Evolutionary conservation across 2,888 invertebrate genomes (phyloP).

Genomic region (Tridacna gigas): DNA sequence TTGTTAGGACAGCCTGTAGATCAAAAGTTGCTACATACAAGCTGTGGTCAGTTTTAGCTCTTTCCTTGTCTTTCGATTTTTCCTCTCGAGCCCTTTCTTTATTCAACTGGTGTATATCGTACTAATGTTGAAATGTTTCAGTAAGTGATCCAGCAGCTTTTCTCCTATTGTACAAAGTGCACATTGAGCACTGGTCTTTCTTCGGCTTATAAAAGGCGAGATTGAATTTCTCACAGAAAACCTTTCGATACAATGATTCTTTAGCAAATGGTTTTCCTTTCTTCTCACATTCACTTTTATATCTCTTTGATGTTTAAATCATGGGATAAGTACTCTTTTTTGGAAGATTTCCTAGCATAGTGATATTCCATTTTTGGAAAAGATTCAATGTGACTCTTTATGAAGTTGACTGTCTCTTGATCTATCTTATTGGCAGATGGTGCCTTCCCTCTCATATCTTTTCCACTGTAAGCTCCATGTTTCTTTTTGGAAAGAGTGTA

Average conservation of each 20-base stretch:
- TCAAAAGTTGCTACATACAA: conserved; percentile 34
- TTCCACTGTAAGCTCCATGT: background rate
- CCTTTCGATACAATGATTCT: no score
- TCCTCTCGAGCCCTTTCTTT: conserved; percentile 27
- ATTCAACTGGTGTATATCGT: conserved; percentile 10
- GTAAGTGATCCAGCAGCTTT: conserved; percentile 21
- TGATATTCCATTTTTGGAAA: conserved; percentile 2
- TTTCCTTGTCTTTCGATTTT: conserved; percentile 34
- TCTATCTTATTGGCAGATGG: background rate
- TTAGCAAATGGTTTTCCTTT: no score
- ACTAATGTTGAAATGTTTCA: conserved; percentile 18
- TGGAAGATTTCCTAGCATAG: background rate
- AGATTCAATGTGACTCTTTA: conserved; percentile 7
- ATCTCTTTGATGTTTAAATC: conserved; percentile 30
- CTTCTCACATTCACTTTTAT: no score
- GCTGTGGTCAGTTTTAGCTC: background rate
- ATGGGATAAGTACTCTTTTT: conserved; percentile 39
- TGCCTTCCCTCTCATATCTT: conserved; percentile 1
- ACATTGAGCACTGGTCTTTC: conserved; percentile 55
- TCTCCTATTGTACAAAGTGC: conserved; percentile 32
- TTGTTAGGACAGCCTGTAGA: conserved; percentile 31
- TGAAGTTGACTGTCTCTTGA: background rate
- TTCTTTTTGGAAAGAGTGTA: conserved; percentile 32
- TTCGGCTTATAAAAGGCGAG: conserved; percentile 40
- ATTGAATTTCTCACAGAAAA: conserved; percentile 36